Percentiles rank a stretch among this genome's conserved stretches.
phyloP scores from a whole-genome alignment of 2,888 invertebrate genomes.

The Hirtodrosophila histrioides region DNA sequence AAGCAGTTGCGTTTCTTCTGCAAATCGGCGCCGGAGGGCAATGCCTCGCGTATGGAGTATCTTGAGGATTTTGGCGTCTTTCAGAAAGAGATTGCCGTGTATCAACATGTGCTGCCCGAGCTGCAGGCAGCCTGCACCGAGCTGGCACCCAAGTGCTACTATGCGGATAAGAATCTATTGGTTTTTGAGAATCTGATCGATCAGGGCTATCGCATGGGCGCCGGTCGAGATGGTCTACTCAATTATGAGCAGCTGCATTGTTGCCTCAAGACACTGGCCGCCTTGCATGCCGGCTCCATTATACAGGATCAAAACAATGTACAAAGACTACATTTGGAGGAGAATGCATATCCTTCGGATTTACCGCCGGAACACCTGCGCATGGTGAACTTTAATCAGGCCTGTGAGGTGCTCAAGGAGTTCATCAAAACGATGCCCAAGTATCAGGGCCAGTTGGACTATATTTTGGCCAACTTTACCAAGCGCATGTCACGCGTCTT shows the following conservation, averaged over 20 bases:
- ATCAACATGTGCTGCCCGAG: constrained; percentile 83
- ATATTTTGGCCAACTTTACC: constrained; percentile 71
- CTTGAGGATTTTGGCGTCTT: constrained; percentile 85
- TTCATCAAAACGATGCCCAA: constrained; percentile 79
- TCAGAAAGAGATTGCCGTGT: constrained; percentile 85
- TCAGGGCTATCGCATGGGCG: constrained; percentile 78
- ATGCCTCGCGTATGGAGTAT: constrained; percentile 85
- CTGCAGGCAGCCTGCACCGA: constrained; percentile 74
- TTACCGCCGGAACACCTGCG: constrained; percentile 72
- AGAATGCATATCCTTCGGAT: constrained; percentile 82
- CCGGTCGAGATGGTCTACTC: constrained; percentile 76
- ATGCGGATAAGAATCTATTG: constrained; percentile 82
- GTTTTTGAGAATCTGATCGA: constrained; percentile 85
- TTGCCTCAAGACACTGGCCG: constrained; percentile 83
- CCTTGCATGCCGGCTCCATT: constrained; percentile 84
- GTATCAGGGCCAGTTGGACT: constrained; percentile 69
- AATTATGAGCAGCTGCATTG: constrained; percentile 83
- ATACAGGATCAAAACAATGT: constrained; percentile 81
- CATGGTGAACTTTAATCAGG: constrained; percentile 69
- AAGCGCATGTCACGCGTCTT: constrained; percentile 74
- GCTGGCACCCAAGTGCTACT: constrained; percentile 84
- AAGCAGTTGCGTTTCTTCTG: constrained; percentile 85
- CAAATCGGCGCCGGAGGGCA: constrained; percentile 86
- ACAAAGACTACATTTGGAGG: constrained; percentile 70
- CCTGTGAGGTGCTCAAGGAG: constrained; percentile 78